Base-by-base conservation (phyloP, 1,140 invertebrate genomes). In the Dendrolimus punctatus region DNA sequence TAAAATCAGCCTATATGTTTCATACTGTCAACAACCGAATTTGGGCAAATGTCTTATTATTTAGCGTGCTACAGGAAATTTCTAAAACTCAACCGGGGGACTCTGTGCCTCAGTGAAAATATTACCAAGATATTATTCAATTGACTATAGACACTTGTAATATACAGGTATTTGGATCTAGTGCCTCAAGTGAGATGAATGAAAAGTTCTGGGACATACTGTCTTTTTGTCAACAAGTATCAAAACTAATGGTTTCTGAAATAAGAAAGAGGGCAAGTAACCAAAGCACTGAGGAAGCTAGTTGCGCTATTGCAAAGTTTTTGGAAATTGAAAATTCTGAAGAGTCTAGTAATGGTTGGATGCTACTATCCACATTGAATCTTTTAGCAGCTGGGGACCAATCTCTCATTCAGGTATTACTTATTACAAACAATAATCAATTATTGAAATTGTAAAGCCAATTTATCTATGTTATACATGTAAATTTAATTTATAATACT, bases 341-440 rank as follows among this genome's bases (percentile, higher is more conserved):
- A 82, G 96, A 98, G 73, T 95, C 93, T 6, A 97, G 96, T 66
- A 97, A 96, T 87, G 98, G 98, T 9, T 99, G 97, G 98, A 97
- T 98, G 93, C 85, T 99, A 45, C 79, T 99, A 8, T 95, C 95
- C 8, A 94, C 96, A 40, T 87, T 99, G 9, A 99, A 99, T 89
- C 87, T 99, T 8, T 89, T 97, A 50, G 93, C 95, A 53, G 95
- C 95, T 58, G 95, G 95, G 49, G 94, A 96, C 80, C 88, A 92
- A 46, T 83, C 83, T 50, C 64, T 84, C 38, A 80, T 83, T 63
- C 80, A 85, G 75, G 81, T 81, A 58, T 51, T 40, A 46, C 37
- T 43, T 54, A 42, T 8, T 49, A 23, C 23, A 23, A 23, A 23
- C 23, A 23, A 23, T 23, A 39, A 37, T 51, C 8, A 6, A 41